Percentiles rank a stretch among this genome's conserved stretches.
These are phyloP conservation scores for Brachylomia viminalis DNA, from an alignment of 2,888 invertebrate species.

Conservation along the genomic window DNA sequence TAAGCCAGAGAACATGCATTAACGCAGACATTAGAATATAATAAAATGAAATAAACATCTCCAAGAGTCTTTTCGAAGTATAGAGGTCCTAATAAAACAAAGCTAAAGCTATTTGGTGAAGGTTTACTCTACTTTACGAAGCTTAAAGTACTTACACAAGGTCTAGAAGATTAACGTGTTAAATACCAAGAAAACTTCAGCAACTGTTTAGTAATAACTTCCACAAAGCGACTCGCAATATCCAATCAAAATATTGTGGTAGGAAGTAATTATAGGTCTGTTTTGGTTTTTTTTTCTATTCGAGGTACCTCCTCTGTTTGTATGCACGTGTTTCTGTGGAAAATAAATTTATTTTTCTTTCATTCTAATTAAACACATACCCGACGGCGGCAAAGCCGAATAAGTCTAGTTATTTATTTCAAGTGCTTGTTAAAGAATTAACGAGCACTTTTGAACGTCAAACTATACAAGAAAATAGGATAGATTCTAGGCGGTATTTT, in stretches of 20 bases:
- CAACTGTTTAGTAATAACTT: neutral
- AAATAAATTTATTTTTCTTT: too few relatives aligned
- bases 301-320: neutral
- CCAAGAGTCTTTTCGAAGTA: neutral
- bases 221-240: neutral
- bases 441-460: too few relatives aligned
- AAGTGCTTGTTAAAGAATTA: too few relatives aligned
- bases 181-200: neutral
- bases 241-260: neutral
- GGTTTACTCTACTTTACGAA: constrained; percentile 5
- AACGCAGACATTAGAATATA: neutral
- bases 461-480: neutral
- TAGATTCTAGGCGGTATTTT: neutral
- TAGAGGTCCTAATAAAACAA: neutral
- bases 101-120: neutral
- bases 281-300: neutral
- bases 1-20: neutral
- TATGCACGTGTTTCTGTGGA: too few relatives aligned
- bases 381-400: too few relatives aligned
- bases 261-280: neutral
- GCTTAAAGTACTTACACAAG: neutral
- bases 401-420: too few relatives aligned
- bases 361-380: too few relatives aligned
- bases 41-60: neutral
- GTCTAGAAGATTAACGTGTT: neutral